Evolutionary conservation across 2,113 vertebrate genomes (phyloP).

Genomic region (Psilopsiagon aurifrons): DNA sequence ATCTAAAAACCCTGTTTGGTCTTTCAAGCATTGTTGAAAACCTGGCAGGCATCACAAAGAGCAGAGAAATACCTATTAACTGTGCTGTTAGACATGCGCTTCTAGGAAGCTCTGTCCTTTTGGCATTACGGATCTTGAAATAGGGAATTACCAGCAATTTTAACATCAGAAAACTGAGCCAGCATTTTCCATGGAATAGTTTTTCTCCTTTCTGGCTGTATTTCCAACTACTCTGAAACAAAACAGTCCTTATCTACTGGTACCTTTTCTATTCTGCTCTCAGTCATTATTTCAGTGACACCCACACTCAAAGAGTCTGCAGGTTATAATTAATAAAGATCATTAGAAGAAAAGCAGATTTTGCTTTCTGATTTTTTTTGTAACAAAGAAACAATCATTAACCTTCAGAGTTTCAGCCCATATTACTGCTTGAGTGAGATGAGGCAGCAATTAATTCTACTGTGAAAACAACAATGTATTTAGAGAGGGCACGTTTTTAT

Average conservation of each 20-base stretch:
- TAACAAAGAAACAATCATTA: neutral
- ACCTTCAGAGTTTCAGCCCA: constrained; percentile 4
- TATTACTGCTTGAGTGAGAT: neutral
- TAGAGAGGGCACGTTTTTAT: neutral
- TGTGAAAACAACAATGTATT: neutral
- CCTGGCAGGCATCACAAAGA: constrained; percentile 25
- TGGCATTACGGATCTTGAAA: constrained; percentile 28
- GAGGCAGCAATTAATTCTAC: neutral
- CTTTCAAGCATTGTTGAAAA: constrained; percentile 37
- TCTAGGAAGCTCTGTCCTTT: constrained; percentile 49
- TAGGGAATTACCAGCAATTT: constrained; percentile 26
- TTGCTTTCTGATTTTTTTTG: neutral
- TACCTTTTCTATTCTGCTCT: neutral
- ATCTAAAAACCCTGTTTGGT: constrained; percentile 36
- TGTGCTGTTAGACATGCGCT: neutral
- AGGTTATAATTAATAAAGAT: neutral
- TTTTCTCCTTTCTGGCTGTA: neutral
- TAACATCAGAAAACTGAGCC: constrained; percentile 14
- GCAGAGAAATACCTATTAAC: neutral
- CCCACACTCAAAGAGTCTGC: neutral
- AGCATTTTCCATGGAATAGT: neutral
- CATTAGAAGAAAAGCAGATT: neutral
- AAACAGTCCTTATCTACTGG: neutral
- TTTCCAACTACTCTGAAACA: neutral
- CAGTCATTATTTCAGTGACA: neutral